Percentiles rank a stretch among this genome's conserved stretches.
Conservation (phyloP, 1,140 invertebrate species). For the Watersipora subatra region DNA sequence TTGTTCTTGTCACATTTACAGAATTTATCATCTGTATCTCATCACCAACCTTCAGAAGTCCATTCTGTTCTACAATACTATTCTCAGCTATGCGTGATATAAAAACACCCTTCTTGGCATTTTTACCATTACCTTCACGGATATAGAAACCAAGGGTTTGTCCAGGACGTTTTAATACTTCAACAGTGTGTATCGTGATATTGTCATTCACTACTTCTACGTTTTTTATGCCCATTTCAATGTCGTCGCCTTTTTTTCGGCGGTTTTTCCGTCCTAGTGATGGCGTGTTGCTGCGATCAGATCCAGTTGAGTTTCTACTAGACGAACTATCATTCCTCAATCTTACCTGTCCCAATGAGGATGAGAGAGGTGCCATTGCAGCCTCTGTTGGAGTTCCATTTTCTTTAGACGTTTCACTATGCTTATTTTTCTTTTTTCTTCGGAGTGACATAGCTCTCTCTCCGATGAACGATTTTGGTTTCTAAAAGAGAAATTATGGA, state of each 20-base stretch:
- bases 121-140: conserved; percentile 84
- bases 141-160: conserved; percentile 96
- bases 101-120: conserved; percentile 87
- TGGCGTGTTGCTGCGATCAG: not conserved
- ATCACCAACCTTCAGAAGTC: conserved; percentile 90
- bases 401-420: not conserved
- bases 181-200: conserved; percentile 72
- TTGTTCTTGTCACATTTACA: conserved; percentile 92
- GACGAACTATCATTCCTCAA: not conserved
- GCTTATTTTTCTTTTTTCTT: not conserved
- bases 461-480: not conserved
- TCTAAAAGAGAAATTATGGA: not conserved
- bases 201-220: conserved; percentile 33
- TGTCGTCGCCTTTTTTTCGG: conserved; percentile 10
- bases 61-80: conserved; percentile 72
- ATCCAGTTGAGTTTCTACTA: not conserved
- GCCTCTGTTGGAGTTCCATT: not conserved
- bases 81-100: conserved; percentile 81
- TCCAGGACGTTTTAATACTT: conserved; percentile 96
- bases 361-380: not conserved
- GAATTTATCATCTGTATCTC: conserved; percentile 95
- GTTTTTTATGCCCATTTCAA: conserved; percentile 38
- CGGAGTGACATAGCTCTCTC: not conserved
- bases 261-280: not conserved
- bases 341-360: not conserved